Conservation (phyloP, 2,888 invertebrate genomes). For the Diarsia dahlii region DNA sequence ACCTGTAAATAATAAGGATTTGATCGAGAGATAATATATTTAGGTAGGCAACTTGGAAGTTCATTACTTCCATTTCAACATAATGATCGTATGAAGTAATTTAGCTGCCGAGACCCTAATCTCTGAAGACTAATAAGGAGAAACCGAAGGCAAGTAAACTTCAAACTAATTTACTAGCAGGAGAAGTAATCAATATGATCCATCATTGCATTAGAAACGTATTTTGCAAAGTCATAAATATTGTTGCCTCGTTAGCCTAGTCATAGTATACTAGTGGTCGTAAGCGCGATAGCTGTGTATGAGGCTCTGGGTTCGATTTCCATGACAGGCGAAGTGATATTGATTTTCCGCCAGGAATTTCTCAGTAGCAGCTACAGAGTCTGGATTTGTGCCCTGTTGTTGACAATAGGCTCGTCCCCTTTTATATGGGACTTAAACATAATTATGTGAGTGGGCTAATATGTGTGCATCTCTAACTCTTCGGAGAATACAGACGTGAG, state of each 20-base stretch:
- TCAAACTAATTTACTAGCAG: conserved; percentile 45
- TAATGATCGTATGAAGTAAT: conserved; percentile 57
- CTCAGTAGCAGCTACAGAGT: too few species aligned
- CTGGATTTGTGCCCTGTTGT: too few species aligned
- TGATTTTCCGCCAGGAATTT: too few species aligned
- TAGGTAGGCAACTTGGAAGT: conserved; percentile 35
- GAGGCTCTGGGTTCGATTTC: too few species aligned
- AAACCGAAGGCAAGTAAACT: conserved; percentile 48
- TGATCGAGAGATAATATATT: conserved; percentile 38
- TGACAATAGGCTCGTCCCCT: too few species aligned
- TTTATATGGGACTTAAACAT: too few species aligned
- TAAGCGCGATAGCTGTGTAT: too few species aligned
- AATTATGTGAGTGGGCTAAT: too few species aligned
- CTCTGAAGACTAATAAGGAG: conserved; percentile 38
- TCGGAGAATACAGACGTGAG: too few species aligned
- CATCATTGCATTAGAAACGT: conserved; percentile 42
- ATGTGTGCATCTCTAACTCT: too few species aligned
- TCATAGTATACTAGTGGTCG: too few species aligned
- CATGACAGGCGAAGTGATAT: too few species aligned
- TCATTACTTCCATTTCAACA: conserved; percentile 54
- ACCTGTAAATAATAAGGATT: conserved; percentile 45
- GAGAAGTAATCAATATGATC: conserved; percentile 49
- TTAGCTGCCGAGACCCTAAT: conserved; percentile 47
- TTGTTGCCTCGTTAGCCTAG: neutral
- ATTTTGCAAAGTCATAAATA: conserved; percentile 36